Conservation (phyloP, 2,797 vertebrate genomes). For the Mormyrops boulengeri region DNA sequence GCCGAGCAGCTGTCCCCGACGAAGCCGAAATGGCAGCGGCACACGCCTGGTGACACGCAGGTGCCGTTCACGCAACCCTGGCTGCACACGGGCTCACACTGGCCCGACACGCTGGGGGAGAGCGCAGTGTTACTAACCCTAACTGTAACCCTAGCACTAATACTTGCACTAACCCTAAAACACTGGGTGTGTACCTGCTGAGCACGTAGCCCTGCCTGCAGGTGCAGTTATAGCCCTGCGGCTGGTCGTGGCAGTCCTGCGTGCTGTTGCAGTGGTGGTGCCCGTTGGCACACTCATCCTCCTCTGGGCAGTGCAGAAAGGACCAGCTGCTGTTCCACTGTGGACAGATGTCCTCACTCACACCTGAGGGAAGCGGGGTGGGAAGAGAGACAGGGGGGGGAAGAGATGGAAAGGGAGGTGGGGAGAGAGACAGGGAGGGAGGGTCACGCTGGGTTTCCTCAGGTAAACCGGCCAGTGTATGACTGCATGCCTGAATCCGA, state of each 20-base stretch:
- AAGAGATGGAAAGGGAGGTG: background rate
- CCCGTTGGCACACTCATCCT: constrained; percentile 80
- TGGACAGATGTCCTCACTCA: constrained; percentile 61
- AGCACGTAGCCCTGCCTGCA: constrained; percentile 83
- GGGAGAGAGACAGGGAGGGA: background rate
- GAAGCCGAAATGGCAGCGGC: constrained; percentile 84
- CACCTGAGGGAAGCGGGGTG: constrained; percentile 42
- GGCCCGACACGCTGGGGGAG: constrained; percentile 60
- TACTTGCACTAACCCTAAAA: background rate
- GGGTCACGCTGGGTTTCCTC: background rate
- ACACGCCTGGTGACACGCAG: constrained; percentile 77
- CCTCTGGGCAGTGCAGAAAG: constrained; percentile 80
- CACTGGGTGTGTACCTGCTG: constrained; percentile 61
- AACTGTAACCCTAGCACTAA: background rate
- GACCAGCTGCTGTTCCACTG: constrained; percentile 75
- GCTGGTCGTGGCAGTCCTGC: constrained; percentile 78
- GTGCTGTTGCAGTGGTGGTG: constrained; percentile 85
- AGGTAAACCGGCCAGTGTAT: background rate
- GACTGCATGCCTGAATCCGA: background rate
- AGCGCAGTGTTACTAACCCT: background rate
- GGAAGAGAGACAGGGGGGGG: background rate
- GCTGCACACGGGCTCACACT: constrained; percentile 81
- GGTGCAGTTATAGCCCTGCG: constrained; percentile 77
- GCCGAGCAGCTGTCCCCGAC: constrained; percentile 85
- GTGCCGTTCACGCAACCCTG: constrained; percentile 87